phyloP scores from a whole-genome alignment of 2,797 vertebrate genomes.

The Sebastolobus alascanus region DNA sequence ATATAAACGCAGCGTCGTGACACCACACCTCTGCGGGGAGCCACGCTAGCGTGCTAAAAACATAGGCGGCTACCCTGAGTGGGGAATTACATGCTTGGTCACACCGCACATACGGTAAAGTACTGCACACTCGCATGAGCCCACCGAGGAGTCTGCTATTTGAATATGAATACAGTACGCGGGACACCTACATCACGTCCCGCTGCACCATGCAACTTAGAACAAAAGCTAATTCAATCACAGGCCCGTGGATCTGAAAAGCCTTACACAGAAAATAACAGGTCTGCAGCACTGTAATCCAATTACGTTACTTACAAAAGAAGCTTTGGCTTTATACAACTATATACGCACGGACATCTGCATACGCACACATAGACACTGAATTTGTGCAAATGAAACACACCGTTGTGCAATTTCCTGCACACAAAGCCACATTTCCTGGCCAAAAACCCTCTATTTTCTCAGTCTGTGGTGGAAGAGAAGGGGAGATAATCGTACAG shows the following conservation, averaged over 20 bases:
- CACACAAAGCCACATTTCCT: slow-evolving; percentile 45
- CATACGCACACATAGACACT: slow-evolving; percentile 27
- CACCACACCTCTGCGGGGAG: slow-evolving; percentile 48
- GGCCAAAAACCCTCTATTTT: slow-evolving; percentile 56
- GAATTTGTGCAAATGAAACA: slow-evolving; percentile 43
- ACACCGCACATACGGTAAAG: slow-evolving; percentile 25
- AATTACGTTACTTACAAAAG: slow-evolving; percentile 65
- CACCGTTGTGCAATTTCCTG: slow-evolving; percentile 38
- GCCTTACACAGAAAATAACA: slow-evolving; percentile 41
- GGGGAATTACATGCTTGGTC: slow-evolving; percentile 59
- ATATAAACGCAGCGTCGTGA: slow-evolving; percentile 46
- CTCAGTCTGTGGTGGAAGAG: slow-evolving; percentile 39
- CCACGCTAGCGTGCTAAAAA: slow-evolving; percentile 51
- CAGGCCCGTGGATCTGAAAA: slow-evolving; percentile 52
- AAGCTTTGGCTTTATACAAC: slow-evolving; percentile 39
- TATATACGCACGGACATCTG: slow-evolving; percentile 19
- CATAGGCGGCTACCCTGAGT: slow-evolving; percentile 41
- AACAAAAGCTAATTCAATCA: slow-evolving; percentile 72
- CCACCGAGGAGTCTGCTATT: slow-evolving; percentile 36
- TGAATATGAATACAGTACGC: slow-evolving; percentile 45
- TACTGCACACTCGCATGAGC: slow-evolving; percentile 28
- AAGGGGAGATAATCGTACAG: slow-evolving; percentile 44
- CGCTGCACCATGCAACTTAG: slow-evolving; percentile 29
- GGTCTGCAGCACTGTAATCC: slow-evolving; percentile 66
- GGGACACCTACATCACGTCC: slow-evolving; percentile 21